A percentile compares a stretch with the other conserved stretches of the same genome.
phyloP scores from a whole-genome alignment of 2,888 invertebrate species.

The Ectobius pallidus region DNA sequence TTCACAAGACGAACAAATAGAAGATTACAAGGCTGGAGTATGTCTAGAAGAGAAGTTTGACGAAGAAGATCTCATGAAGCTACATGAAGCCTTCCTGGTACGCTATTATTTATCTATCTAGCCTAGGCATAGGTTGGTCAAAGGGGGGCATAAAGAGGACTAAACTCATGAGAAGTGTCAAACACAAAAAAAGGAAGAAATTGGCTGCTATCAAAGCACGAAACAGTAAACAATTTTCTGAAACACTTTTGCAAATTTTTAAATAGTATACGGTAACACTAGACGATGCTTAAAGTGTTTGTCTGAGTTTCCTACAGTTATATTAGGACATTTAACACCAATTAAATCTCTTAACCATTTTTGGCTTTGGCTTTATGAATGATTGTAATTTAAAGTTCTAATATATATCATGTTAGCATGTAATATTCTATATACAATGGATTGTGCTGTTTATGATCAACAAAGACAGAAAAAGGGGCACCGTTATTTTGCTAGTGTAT shows the following conservation, averaged over 20 bases:
- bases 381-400: too few relatives aligned
- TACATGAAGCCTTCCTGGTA: slow-evolving; percentile 50
- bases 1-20: too few relatives aligned
- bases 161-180: not conserved
- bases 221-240: not conserved
- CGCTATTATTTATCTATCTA: not conserved
- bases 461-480: too few relatives aligned
- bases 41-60: slow-evolving; percentile 57
- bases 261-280: not conserved
- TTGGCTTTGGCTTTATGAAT: too few relatives aligned
- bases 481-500: too few relatives aligned
- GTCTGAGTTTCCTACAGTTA: too few relatives aligned
- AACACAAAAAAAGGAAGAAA: not conserved
- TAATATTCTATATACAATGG: too few relatives aligned
- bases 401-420: too few relatives aligned
- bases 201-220: too few relatives aligned
- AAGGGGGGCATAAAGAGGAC: not conserved
- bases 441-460: too few relatives aligned
- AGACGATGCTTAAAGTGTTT: not conserved
- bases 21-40: not conserved
- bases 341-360: too few relatives aligned
- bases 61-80: slow-evolving; percentile 56
- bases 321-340: too few relatives aligned
- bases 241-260: not conserved
- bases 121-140: not conserved